Base-by-base conservation (phyloP, 2,888 invertebrate species). In the Drosophila incognita region DNA sequence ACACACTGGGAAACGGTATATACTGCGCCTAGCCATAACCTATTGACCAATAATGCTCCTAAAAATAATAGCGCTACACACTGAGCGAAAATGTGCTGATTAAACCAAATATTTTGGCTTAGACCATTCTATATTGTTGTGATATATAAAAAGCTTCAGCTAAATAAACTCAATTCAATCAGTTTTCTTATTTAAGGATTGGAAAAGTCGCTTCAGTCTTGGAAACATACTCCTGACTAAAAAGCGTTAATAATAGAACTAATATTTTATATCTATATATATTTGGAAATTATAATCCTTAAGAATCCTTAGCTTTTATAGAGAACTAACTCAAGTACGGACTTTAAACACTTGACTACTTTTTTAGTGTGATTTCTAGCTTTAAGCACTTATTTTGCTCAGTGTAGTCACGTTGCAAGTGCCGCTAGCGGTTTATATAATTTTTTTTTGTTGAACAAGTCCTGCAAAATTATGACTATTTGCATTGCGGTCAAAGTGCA, bases 401-500 rank as follows among this genome's bases (percentile, higher is more conserved):
- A 69, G 78, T 79, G 78, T 42, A 69, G 76, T 69, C 76, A 80
- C 81, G 81, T 76, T 64, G 78, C 40, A 58, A 48, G 24, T 58
- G 48, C 60, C 68, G 70, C 60, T 61, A 72, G 76, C 62, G 51
- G 52, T 60, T 72, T 49, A 49, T 67, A 21, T 52, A 52, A 33
- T 61, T 35, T 3, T 40, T 15, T 11, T 24, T 27, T 54, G 4
- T 1, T 38, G 38, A 33, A n/a, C 68, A 48, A 62, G 56, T 81
- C 77, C 79, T 73, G 77, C 49, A 59, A 73, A 76, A 82, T 76
- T n/a, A 72, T 76, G 79, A 79, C 79, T 81, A 81, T 83, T 86
- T 79, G 71, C 79, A 71, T 71, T 82, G 79, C 76, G 83, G 87
- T 84, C 82, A 79, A 76, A 79, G 81, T 80, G 79, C 81, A 79